Evolutionary conservation across 2,113 vertebrate species (phyloP).

Genomic region (Dromiciops gliroides): DNA sequence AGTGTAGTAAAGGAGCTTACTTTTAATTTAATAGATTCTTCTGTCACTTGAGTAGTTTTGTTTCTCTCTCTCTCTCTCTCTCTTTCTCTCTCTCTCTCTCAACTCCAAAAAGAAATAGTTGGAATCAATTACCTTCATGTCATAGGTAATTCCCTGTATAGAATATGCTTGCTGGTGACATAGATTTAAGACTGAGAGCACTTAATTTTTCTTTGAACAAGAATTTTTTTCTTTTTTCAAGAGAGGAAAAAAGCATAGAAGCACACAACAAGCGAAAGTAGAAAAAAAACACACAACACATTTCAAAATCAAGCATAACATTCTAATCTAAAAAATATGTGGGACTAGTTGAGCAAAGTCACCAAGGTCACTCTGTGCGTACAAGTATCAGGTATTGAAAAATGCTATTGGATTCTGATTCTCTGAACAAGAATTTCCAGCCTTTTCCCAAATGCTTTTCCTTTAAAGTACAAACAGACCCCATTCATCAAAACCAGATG

Average conservation of each 20-base stretch:
- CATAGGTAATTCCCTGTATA: constrained; percentile 9
- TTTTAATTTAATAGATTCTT: not conserved
- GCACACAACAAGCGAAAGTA: constrained; percentile 23
- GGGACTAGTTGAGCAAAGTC: constrained; percentile 74
- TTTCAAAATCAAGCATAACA: constrained; percentile 73
- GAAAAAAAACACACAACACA: constrained; percentile 51
- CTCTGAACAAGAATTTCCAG: constrained; percentile 81
- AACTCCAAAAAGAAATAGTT: constrained; percentile 7
- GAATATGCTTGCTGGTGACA: not conserved
- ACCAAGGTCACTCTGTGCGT: constrained; percentile 80
- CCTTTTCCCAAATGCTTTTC: constrained; percentile 81
- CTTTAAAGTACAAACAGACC: constrained; percentile 82
- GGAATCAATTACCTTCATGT: constrained; percentile 33
- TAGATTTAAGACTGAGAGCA: constrained; percentile 37
- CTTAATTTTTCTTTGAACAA: constrained; percentile 50
- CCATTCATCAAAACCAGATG: constrained; percentile 86
- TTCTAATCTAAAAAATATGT: constrained; percentile 84
- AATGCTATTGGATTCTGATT: constrained; percentile 81
- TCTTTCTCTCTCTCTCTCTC: not conserved
- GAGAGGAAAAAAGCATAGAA: constrained; percentile 50
- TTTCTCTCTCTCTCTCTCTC: constrained; percentile 34
- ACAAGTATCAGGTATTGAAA: constrained; percentile 83
- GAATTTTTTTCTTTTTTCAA: constrained; percentile 35
- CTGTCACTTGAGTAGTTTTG: not conserved
- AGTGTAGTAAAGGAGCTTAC: not conserved